Conservation (phyloP, 2,113 vertebrate species). For the Leptosomus discolor region DNA sequence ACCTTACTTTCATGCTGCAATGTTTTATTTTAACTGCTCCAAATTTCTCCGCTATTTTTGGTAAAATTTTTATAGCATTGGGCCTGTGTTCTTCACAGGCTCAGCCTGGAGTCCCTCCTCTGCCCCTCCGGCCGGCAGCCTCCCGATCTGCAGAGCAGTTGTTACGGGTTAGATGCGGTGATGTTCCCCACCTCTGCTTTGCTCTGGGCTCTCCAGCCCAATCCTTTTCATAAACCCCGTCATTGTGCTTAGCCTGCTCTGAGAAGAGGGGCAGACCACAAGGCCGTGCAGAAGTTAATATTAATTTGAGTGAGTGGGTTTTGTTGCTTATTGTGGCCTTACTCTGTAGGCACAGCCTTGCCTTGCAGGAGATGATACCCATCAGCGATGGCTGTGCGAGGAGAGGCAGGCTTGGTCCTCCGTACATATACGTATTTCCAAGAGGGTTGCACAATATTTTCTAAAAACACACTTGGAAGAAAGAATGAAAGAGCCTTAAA, state of each 20-base stretch:
- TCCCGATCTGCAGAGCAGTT: not conserved
- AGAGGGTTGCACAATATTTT: not conserved
- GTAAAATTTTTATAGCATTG: not conserved
- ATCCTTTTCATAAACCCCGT: not conserved
- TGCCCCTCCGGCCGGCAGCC: not conserved
- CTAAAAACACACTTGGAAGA: not conserved
- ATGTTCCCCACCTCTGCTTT: not conserved
- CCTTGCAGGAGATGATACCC: not conserved
- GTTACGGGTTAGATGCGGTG: not conserved
- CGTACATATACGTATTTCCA: not conserved
- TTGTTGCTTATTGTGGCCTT: not conserved
- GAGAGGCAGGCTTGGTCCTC: not conserved
- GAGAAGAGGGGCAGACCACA: not conserved
- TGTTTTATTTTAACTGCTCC: not conserved
- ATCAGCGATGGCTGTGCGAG: rapidly evolving
- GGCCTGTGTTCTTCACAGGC: rapidly evolving
- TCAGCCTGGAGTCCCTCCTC: not conserved
- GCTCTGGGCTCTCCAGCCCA: not conserved
- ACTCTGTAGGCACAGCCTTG: not conserved
- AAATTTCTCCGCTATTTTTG: not conserved
- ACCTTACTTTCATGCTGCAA: rapidly evolving
- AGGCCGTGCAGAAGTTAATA: not conserved
- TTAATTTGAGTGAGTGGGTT: not conserved
- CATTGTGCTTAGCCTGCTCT: not conserved
- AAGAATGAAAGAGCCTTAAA: not conserved